Percentiles rank a stretch among this genome's conserved stretches.
These are phyloP conservation scores for Protobothrops flavoviridis DNA, from an alignment of 2,113 vertebrate genomes.

Conservation along the genomic window DNA sequence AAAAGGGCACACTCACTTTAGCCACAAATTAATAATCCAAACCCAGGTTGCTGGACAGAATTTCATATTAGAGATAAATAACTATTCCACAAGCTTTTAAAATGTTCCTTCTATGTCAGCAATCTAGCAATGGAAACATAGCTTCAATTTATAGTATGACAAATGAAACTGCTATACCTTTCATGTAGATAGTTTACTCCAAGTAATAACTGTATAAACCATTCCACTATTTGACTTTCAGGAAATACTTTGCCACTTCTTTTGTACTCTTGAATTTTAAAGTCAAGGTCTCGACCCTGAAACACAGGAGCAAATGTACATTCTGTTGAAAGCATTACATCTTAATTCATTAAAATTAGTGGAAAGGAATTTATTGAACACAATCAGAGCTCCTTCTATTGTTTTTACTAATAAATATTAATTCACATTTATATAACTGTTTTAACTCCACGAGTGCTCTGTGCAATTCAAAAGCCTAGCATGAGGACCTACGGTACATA, in stretches of 20 bases:
- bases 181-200: slow-evolving; percentile 85
- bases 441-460: not conserved
- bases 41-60: not conserved
- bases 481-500: not conserved
- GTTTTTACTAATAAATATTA: not conserved
- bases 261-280: slow-evolving; percentile 78
- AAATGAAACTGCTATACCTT: slow-evolving; percentile 71
- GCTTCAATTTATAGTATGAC: not conserved
- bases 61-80: slow-evolving; percentile 3
- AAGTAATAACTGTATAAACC: slow-evolving; percentile 82
- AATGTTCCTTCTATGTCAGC: slow-evolving; percentile 19
- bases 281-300: slow-evolving; percentile 84
- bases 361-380: not conserved
- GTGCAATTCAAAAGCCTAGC: not conserved
- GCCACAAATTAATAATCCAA: not conserved
- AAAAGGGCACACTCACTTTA: not conserved
- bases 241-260: slow-evolving; percentile 69
- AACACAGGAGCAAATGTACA: slow-evolving; percentile 50
- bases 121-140: not conserved
- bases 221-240: slow-evolving; percentile 79
- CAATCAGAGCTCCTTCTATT: not conserved
- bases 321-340: slow-evolving; percentile 11
- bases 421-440: not conserved
- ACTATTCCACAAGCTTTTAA: rapidly evolving
- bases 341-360: not conserved